Conservation (phyloP, 2,797 vertebrate species). For the Gorsachius magnificus region DNA sequence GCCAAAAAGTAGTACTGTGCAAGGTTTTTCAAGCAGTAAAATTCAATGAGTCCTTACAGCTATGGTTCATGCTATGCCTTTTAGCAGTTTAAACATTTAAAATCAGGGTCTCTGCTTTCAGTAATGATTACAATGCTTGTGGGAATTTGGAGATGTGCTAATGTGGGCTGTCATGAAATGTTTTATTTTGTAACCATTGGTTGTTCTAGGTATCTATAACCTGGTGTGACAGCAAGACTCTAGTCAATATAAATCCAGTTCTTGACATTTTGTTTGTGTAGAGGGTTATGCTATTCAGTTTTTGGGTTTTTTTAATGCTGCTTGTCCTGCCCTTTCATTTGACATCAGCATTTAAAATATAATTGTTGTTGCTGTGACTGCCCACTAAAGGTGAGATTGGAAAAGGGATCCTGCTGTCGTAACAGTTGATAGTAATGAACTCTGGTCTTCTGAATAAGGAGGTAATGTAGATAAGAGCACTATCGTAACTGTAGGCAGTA, state of each 20-base stretch:
- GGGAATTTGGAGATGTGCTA: not conserved
- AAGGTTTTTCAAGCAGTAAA: not conserved
- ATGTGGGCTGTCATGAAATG: not conserved
- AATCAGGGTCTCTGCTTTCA: not conserved
- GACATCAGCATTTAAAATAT: not conserved
- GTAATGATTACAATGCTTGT: not conserved
- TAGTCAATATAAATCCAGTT: not conserved
- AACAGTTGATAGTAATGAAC: not conserved
- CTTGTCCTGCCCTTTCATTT: not conserved
- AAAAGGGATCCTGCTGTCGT: not conserved
- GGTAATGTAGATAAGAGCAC: not conserved
- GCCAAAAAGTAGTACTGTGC: not conserved
- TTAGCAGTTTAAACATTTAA: not conserved
- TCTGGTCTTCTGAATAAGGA: not conserved
- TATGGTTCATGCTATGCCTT: not conserved
- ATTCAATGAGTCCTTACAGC: not conserved
- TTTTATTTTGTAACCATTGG: not conserved
- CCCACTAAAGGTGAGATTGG: not conserved
- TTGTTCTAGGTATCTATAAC: not conserved
- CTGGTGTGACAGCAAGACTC: not conserved
- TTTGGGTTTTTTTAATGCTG: not conserved
- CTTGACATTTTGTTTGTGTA: not conserved
- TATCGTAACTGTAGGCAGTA: not conserved
- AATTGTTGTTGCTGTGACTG: not conserved
- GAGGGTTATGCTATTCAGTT: not conserved